A percentile compares a stretch with the other conserved stretches of the same genome.
These are phyloP conservation scores for Hesperia comma DNA, from an alignment of 2,888 invertebrate genomes.

Conservation along the genomic window DNA sequence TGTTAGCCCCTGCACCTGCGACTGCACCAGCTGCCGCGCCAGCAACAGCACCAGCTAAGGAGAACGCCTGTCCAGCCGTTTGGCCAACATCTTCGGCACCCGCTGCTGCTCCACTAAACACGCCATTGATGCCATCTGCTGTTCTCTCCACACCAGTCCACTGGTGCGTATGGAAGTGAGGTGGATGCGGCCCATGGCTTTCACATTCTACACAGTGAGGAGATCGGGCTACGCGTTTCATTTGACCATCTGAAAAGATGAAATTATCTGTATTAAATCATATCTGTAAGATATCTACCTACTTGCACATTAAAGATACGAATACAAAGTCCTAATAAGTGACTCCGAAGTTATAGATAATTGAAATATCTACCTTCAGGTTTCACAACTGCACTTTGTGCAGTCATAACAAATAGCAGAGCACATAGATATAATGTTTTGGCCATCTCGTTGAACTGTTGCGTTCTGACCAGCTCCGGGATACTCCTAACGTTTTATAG, in stretches of 20 bases:
- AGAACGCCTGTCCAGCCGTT: slow-evolving; percentile 56
- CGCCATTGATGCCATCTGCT: slow-evolving; percentile 55
- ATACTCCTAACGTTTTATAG: slow-evolving; percentile 57
- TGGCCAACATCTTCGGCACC: slow-evolving; percentile 51
- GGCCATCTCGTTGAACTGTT: slow-evolving; percentile 50
- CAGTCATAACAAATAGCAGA: slow-evolving; percentile 48
- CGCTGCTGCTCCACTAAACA: slow-evolving; percentile 62
- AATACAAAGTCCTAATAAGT: too few species aligned
- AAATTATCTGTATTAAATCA: background rate
- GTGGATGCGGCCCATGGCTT: slow-evolving; percentile 37
- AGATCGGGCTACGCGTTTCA: slow-evolving; percentile 51
- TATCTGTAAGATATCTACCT: background rate
- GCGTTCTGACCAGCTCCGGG: slow-evolving; percentile 49
- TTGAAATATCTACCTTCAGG: slow-evolving; percentile 23
- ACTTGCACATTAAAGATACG: too few species aligned
- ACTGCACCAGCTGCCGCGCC: slow-evolving; percentile 22
- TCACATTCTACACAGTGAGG: slow-evolving; percentile 43
- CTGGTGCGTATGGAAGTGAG: slow-evolving; percentile 58
- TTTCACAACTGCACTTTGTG: slow-evolving; percentile 49
- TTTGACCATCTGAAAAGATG: slow-evolving; percentile 49
- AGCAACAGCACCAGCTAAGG: slow-evolving; percentile 46
- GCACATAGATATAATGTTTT: slow-evolving; percentile 49
- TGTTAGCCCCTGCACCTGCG: slow-evolving; percentile 34
- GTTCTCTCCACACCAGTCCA: slow-evolving; percentile 62
- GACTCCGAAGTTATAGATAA: too few species aligned